Percentiles rank a stretch among this genome's conserved stretches.
Evolutionary conservation across 2,113 vertebrate species (phyloP).

Genomic region (Desmodus rotundus): DNA sequence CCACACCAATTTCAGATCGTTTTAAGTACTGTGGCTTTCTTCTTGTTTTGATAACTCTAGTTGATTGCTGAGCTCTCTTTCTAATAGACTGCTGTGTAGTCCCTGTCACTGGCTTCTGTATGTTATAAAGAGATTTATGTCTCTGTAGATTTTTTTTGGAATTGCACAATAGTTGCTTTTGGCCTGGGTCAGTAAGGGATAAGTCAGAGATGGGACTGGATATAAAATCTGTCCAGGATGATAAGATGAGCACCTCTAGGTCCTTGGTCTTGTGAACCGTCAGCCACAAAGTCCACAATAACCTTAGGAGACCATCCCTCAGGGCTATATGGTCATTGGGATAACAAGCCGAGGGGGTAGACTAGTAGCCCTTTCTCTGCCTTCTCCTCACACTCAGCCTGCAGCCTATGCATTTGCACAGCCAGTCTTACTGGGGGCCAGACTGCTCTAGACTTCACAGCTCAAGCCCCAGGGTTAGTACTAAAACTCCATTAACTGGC

Average conservation of each 20-base stretch:
- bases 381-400: not conserved
- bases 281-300: not conserved
- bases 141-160: not conserved
- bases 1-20: not conserved
- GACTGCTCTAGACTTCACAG: not conserved
- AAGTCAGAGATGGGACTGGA: not conserved
- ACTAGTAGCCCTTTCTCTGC: not conserved
- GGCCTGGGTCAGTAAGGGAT: not conserved
- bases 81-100: not conserved
- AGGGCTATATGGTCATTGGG: no score
- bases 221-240: not conserved
- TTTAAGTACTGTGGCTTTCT: not conserved
- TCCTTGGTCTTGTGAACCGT: not conserved
- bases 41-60: not conserved
- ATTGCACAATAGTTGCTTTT: not conserved
- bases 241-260: not conserved
- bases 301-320: no score
- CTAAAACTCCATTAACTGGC: no score
- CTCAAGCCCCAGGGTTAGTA: not conserved
- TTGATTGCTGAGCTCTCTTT: not conserved
- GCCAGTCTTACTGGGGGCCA: no score
- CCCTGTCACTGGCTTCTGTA: not conserved
- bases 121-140: not conserved
- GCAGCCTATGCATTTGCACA: not conserved
- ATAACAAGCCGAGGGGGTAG: not conserved